phyloP scores from a whole-genome alignment of 2,113 vertebrate genomes.

The Hassar affinis region DNA sequence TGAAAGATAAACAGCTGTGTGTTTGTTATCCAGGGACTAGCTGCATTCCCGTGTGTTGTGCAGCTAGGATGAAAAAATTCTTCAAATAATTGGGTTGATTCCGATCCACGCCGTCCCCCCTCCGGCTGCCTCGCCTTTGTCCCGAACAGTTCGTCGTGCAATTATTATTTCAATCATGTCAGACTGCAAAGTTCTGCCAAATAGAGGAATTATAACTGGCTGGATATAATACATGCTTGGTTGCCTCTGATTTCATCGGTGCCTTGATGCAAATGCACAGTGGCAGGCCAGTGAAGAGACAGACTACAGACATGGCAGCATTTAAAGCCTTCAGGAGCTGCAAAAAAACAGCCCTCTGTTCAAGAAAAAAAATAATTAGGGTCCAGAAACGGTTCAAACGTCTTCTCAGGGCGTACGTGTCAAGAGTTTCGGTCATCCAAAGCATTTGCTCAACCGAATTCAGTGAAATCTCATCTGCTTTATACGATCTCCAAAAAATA shows the following conservation, averaged over 20 bases:
- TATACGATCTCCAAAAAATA: too few species aligned
- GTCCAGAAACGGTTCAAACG: neutral
- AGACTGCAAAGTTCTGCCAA: slow-evolving; percentile 58
- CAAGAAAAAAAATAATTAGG: neutral
- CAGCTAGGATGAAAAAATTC: slow-evolving; percentile 58
- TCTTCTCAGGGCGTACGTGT: neutral
- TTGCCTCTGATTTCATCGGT: slow-evolving; percentile 62
- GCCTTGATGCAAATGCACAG: slow-evolving; percentile 65
- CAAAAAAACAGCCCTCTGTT: neutral
- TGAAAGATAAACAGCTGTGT: slow-evolving; percentile 50
- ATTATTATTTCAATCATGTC: slow-evolving; percentile 77
- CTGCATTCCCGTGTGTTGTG: slow-evolving; percentile 35
- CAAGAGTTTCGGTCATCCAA: neutral
- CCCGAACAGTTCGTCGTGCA: slow-evolving; percentile 33
- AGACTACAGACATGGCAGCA: slow-evolving; percentile 52
- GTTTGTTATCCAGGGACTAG: slow-evolving; percentile 57
- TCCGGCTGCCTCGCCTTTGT: neutral
- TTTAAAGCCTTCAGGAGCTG: neutral
- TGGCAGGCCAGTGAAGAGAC: slow-evolving; percentile 62
- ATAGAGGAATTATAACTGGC: slow-evolving; percentile 48
- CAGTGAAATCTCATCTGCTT: neutral
- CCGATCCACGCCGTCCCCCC: slow-evolving; percentile 19
- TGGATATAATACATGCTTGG: slow-evolving; percentile 54
- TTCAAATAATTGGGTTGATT: slow-evolving; percentile 56
- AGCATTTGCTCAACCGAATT: neutral